Base-by-base conservation (phyloP, 2,888 invertebrate genomes). In the Teinopalpus imperialis region DNA sequence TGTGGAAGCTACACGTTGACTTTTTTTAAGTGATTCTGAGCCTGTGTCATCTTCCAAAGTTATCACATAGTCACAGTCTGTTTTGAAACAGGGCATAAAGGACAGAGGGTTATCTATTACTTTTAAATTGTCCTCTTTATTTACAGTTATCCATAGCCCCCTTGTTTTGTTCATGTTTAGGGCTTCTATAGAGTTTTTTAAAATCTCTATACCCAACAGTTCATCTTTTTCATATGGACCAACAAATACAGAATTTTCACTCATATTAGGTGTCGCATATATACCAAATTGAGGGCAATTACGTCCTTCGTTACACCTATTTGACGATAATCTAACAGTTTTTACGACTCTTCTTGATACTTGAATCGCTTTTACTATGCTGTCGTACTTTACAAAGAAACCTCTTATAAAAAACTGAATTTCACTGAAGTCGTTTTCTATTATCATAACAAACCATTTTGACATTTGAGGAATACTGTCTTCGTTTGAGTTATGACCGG, bases 391-490 rank as follows among this genome's bases (percentile, higher is more conserved):
- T 1, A 91, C 90, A 43, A 89, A 89, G 60, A 90, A 90, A 0
- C 89, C 82, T 58, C 75, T 83, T 29, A 74, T 77, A 45, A 70
- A 74, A 59, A 92, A 90, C 40, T 82, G 74, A 34, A 92, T 75
- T 61, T 90, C 90, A 9, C 65, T 69, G 62, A 92, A 91, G 64
- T 90, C 89, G 44, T 90, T 78, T 70, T 90, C 89, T 26, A 91
- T 53, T 29, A 74, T 87, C 71, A 91, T 81, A 48, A 91, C 74
- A 56, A 90, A 89, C 92, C 92, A 92, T 69, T 82, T 86, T 16
- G 83, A 87, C 61, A 62, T 18, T 69, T 36, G 29, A 3, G 23
- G 1, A 24, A 8, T 24, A 23, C 3, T n/a, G 2, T 40, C 4
- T 4, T 35, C 30, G 32, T 5, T 32, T 31, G 12, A 6, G 16